Evolutionary conservation across 2,797 vertebrate genomes (phyloP).

Genomic region (Onychomys torridus): DNA sequence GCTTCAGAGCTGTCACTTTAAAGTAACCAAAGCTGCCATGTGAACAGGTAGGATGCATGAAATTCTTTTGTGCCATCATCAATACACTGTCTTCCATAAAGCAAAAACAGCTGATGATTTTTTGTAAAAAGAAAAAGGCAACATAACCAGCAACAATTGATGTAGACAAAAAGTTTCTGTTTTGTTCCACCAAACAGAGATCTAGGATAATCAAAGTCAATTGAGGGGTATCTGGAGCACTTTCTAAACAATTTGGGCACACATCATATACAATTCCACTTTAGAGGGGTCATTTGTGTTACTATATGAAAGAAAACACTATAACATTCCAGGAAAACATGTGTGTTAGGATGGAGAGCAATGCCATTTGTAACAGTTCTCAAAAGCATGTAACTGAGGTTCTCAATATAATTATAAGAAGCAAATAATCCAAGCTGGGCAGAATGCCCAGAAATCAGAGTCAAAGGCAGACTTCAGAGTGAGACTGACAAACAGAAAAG

Average conservation of each 20-base stretch:
- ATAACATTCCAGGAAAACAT: conserved; percentile 49
- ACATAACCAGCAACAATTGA: neutral
- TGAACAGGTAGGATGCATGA: neutral
- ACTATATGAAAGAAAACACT: conserved; percentile 49
- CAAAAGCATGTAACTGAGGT: conserved; percentile 49
- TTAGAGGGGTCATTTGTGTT: conserved; percentile 20
- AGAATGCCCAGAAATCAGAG: conserved; percentile 63
- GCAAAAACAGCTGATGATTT: neutral
- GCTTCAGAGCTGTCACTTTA: neutral
- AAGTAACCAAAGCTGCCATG: neutral
- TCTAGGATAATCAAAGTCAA: neutral
- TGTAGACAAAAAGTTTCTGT: neutral
- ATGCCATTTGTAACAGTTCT: conserved; percentile 28
- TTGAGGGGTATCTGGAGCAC: neutral
- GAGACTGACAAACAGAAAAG: neutral
- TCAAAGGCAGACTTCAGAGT: conserved; percentile 48
- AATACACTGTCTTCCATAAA: neutral
- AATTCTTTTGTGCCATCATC: conserved; percentile 1
- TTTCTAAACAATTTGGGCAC: neutral
- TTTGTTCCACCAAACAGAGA: neutral
- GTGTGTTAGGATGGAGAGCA: neutral
- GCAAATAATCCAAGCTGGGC: conserved; percentile 72
- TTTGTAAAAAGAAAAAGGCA: conserved; percentile 8
- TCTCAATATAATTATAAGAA: conserved; percentile 72
- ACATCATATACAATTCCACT: neutral